Percentiles rank a stretch among this genome's conserved stretches.
Conservation (phyloP, 2,888 invertebrate genomes). For the Oscheius onirici region DNA sequence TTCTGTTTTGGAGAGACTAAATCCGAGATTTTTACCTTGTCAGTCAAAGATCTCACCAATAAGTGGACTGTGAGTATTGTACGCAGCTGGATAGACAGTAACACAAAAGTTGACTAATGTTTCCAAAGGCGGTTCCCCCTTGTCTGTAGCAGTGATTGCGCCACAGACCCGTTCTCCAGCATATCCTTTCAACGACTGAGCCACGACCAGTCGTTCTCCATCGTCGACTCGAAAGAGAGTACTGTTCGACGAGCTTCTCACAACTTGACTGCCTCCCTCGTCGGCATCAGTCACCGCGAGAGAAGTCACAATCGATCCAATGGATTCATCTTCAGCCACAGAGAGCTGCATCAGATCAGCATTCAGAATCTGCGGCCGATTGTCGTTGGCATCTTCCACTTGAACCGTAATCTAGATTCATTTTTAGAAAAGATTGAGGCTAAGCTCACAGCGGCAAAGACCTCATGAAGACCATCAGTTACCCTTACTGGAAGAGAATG, state of each 20-base stretch:
- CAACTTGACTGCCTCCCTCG: constrained; percentile 28
- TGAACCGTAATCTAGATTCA: constrained; percentile 32
- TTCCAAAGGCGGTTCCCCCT: constrained; percentile 23
- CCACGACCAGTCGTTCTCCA: constrained; percentile 34
- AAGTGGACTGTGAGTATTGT: constrained; percentile 48
- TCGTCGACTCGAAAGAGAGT: constrained; percentile 48
- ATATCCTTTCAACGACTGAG: constrained; percentile 36
- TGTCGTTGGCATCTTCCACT: constrained; percentile 44
- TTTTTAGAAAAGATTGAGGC: not conserved
- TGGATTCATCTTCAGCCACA: constrained; percentile 40
- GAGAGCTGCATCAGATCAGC: constrained; percentile 44
- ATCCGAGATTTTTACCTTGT: not conserved
- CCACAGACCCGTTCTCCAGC: constrained; percentile 46
- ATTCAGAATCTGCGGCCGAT: constrained; percentile 42
- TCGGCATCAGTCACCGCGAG: constrained; percentile 40
- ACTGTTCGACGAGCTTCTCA: constrained; percentile 34
- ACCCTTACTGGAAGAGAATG: constrained; percentile 47
- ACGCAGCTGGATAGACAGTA: constrained; percentile 49
- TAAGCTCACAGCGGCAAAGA: constrained; percentile 45
- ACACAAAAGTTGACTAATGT: constrained; percentile 43
- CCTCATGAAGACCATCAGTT: constrained; percentile 47
- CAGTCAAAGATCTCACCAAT: constrained; percentile 32
- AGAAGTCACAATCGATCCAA: constrained; percentile 37
- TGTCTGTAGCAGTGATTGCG: constrained; percentile 17
- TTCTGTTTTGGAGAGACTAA: constrained; percentile 49